Conservation (phyloP, 2,113 vertebrate genomes). For the Rhineura floridana region DNA sequence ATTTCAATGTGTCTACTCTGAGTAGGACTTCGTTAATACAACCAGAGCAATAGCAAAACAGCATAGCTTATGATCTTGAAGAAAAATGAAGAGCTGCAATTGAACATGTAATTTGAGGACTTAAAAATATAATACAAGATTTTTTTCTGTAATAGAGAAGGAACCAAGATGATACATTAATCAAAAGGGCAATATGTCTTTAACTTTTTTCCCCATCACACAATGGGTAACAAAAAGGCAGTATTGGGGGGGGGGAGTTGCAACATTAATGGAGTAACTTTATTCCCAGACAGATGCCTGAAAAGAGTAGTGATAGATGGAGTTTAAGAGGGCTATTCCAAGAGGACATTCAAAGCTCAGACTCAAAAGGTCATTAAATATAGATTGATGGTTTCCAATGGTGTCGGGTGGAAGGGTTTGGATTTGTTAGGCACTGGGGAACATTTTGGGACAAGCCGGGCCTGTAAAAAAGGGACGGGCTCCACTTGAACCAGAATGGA, state of each 20-base stretch:
- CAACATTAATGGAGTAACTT: background rate
- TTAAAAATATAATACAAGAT: background rate
- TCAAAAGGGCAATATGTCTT: background rate
- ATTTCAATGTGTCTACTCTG: too few relatives aligned
- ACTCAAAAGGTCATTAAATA: background rate
- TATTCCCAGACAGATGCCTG: background rate
- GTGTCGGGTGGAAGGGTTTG: too few relatives aligned
- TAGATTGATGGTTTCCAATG: too few relatives aligned
- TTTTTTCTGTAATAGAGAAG: background rate
- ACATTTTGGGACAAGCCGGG: too few relatives aligned
- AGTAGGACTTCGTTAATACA: too few relatives aligned
- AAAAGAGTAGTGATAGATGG: background rate
- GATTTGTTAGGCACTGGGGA: too few relatives aligned
- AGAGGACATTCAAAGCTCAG: background rate
- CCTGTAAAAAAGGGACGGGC: too few relatives aligned
- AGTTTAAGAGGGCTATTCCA: background rate
- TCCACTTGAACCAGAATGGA: too few relatives aligned
- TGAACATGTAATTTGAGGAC: background rate
- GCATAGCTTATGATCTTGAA: too few relatives aligned
- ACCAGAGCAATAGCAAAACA: background rate
- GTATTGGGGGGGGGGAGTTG: too few relatives aligned
- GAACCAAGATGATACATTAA: background rate
- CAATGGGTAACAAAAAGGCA: background rate
- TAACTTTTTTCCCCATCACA: background rate
- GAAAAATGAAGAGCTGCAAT: background rate